These are phyloP conservation scores for Diaprepes abbreviatus DNA, from an alignment of 2,888 invertebrate species.

Conservation along the genomic window DNA sequence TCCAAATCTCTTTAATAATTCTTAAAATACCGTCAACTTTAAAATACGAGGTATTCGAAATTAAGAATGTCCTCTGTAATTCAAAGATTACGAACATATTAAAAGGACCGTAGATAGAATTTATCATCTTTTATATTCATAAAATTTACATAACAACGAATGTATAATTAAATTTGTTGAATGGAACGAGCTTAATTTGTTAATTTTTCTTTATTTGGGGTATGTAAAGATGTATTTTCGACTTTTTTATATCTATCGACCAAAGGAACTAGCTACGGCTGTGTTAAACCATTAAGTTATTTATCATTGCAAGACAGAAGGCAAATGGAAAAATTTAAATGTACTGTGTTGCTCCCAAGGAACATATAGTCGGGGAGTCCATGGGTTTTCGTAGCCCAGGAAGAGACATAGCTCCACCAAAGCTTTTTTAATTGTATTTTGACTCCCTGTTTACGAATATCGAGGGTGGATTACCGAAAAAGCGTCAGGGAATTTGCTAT, in stretches of 20 bases:
- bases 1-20: slow-evolving; percentile 21
- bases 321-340: too few species aligned
- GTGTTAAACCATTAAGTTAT: too few species aligned
- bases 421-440: too few species aligned
- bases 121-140: slow-evolving; percentile 38
- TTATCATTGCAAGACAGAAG: too few species aligned
- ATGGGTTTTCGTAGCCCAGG: too few species aligned
- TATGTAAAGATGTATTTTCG: slow-evolving; percentile 12
- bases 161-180: slow-evolving; percentile 51
- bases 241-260: background rate
- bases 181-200: slow-evolving; percentile 15
- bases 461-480: too few species aligned
- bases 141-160: slow-evolving; percentile 54
- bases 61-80: slow-evolving; percentile 34
- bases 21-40: slow-evolving; percentile 25
- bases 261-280: too few species aligned
- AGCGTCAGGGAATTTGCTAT: too few species aligned
- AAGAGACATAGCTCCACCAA: too few species aligned
- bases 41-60: slow-evolving; percentile 39
- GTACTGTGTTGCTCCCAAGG: too few species aligned
- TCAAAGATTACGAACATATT: slow-evolving; percentile 27
- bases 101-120: slow-evolving; percentile 33
- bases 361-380: too few species aligned
- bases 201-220: slow-evolving; percentile 21
- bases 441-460: too few species aligned